Percentiles rank a stretch among this genome's conserved stretches.
Conservation (phyloP, 2,888 invertebrate genomes). For the Amphipyra tragopoginis region DNA sequence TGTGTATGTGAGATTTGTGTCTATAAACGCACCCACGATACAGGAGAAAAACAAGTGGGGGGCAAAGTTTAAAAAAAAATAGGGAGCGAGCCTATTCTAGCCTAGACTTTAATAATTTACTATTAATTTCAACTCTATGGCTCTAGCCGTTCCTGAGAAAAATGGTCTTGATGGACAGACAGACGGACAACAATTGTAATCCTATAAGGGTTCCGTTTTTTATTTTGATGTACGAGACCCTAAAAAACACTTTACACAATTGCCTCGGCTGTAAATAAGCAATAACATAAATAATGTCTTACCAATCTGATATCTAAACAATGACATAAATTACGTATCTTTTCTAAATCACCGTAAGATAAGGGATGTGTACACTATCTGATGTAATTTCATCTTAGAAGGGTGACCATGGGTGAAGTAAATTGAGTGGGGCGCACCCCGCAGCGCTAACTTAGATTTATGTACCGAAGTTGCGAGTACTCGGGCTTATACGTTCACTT, state of each 20-base stretch:
- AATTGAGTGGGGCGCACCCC: slow-evolving; percentile 75
- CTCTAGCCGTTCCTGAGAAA: no score
- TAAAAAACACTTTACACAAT: slow-evolving; percentile 37
- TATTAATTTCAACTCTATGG: no score
- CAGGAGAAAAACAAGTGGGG: no score
- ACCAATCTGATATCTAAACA: slow-evolving; percentile 47
- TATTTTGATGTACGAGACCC: no score
- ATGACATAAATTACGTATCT: slow-evolving; percentile 62
- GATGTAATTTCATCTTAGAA: slow-evolving; percentile 78
- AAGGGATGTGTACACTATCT: slow-evolving; percentile 72
- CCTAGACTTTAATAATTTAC: no score
- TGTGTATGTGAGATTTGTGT: no score
- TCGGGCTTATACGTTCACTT: slow-evolving; percentile 34
- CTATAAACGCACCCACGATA: no score
- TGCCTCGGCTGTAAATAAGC: slow-evolving; percentile 26
- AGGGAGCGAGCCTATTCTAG: no score
- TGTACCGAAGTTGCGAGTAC: slow-evolving; percentile 60
- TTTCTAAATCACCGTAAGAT: slow-evolving; percentile 69
- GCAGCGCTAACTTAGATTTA: slow-evolving; percentile 71
- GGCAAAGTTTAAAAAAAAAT: no score
- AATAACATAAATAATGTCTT: slow-evolving; percentile 49
- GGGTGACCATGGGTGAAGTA: slow-evolving; percentile 80
- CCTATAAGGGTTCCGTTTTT: no score
- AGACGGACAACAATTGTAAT: no score
- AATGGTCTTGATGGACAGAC: no score